Evolutionary conservation across 2,888 invertebrate species (phyloP), one percentile per base, ranked within the genome.

Genomic region (Prionchulus punctatus): DNA sequence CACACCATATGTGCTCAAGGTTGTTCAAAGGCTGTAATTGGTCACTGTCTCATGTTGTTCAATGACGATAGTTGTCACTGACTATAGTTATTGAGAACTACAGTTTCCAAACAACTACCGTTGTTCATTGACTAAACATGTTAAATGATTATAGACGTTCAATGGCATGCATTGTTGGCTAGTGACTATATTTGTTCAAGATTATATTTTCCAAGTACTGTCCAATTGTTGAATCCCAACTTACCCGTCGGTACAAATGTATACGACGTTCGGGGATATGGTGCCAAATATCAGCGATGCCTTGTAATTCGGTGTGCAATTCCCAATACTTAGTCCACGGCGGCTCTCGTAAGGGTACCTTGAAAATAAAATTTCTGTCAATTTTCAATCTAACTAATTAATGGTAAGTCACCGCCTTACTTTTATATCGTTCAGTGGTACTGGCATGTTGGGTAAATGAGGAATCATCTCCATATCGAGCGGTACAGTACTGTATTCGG

Each of bases 321-420:
- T 89, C 89, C 88, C 91, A 98, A 60, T 85, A 79, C 65, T 82
- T 81, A n/a, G 82, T 70, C 96, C 96, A 98, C 0, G 96, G 94
- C 53, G 79, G 80, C 2, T 76, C 76, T 53, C 75, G 75, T 57
- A 80, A 64, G 61, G 72, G 72, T 0, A 79, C 76, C 78, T 79
- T 55, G 7, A 65, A 60, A 30, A 50, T 36, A 12, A 36, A 36
- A 36, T 18, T 36, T 36, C 36, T 36, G 36, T 12, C 36, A 12
- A 36, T 36, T n/a, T n/a, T n/a, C n/a, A 36, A 7, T 36, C 15
- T 36, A 7, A 15, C 36, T 23, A 45, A 12, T 21, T 45, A 45
- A 4, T 45, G n/a, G n/a, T n/a, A n/a, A n/a, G n/a, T n/a, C n/a
- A n/a, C n/a, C n/a, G n/a, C 2, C 53, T 42, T 58, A 76, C 76